Conservation (phyloP, 2,888 invertebrate genomes). For the Rhagium mordax region DNA sequence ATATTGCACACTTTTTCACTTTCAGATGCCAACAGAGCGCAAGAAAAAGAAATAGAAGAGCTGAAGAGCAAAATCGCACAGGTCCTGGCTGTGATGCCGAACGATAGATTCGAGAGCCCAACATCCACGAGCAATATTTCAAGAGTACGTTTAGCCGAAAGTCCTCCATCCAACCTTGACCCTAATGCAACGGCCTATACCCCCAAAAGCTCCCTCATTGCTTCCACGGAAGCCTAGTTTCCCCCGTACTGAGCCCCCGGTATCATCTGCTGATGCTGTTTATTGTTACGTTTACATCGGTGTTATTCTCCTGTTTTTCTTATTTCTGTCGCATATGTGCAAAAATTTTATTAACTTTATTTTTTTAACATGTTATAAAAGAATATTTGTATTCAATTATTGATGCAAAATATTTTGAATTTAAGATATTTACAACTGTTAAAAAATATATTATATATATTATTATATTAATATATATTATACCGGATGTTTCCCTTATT, state of each 20-base stretch:
- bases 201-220: slow-evolving; percentile 80
- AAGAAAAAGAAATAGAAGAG: slow-evolving; percentile 93
- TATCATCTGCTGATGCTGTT: slow-evolving; percentile 51
- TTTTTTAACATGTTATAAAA: background rate
- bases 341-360: background rate
- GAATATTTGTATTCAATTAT: background rate
- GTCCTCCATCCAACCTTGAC: slow-evolving; percentile 76
- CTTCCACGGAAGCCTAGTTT: slow-evolving; percentile 74
- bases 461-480: too few species aligned
- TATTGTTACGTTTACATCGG: slow-evolving; percentile 52
- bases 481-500: too few species aligned
- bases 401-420: too few species aligned
- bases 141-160: slow-evolving; percentile 74
- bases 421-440: too few species aligned
- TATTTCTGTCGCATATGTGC: background rate
- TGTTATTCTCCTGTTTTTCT: slow-evolving; percentile 45
- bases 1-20: too few species aligned
- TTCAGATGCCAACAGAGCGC: slow-evolving; percentile 84
- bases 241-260: slow-evolving; percentile 37
- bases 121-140: slow-evolving; percentile 67
- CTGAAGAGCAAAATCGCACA: slow-evolving; percentile 93
- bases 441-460: too few species aligned
- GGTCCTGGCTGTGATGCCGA: slow-evolving; percentile 93
- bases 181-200: slow-evolving; percentile 95
- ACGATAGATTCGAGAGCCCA: slow-evolving; percentile 76